Evolutionary conservation across 2,888 invertebrate species (phyloP), one percentile per base, ranked within the genome.

Genomic region (Cephus sareptanus): DNA sequence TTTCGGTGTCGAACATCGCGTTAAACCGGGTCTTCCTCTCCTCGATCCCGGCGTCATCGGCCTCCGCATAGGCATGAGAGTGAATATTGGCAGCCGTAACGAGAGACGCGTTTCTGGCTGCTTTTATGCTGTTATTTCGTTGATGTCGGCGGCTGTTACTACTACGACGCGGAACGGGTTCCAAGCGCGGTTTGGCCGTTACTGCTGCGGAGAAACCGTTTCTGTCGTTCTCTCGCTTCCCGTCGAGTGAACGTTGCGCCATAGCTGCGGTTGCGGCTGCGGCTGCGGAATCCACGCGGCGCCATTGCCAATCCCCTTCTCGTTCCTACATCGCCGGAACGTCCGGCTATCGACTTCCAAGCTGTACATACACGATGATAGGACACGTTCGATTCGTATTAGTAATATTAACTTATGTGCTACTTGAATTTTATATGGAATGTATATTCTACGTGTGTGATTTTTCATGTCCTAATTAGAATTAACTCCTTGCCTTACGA

Each of bases 211-310:
- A 83, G 87, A 86, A 88, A 88, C 88, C 81, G 80, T 81, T 77
- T 79, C 56, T 56, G 23, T 56, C 56, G 56, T 56, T 56, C 56
- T 56, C 78, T 77, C 40, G 79, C 76, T 77, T 77, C 31, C 71
- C 76, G 77, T 77, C 69, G 73, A 75, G 76, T 70, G 76, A 35
- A 69, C 71, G 82, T 79, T 81, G 81, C 79, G 83, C 80, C 79
- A 80, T 79, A 76, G 82, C 77, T 81, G 82, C 82, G 69, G 76
- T 80, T 84, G 85, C 85, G 87, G 85, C 83, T 87, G 87, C 87
- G 86, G 84, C 85, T 87, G 86, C 89, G 90, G 90, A 89, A 89
- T 88, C 85, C 81, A 86, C 84, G 84, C 87, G 77, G 82, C 89
- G 85, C 81, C 84, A 86, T 85, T 85, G 87, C 85, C 82, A 83